Evolutionary conservation across 2,797 vertebrate genomes (phyloP), one percentile per base, ranked within the genome.

Genomic region (Sarcoramphus papa): DNA sequence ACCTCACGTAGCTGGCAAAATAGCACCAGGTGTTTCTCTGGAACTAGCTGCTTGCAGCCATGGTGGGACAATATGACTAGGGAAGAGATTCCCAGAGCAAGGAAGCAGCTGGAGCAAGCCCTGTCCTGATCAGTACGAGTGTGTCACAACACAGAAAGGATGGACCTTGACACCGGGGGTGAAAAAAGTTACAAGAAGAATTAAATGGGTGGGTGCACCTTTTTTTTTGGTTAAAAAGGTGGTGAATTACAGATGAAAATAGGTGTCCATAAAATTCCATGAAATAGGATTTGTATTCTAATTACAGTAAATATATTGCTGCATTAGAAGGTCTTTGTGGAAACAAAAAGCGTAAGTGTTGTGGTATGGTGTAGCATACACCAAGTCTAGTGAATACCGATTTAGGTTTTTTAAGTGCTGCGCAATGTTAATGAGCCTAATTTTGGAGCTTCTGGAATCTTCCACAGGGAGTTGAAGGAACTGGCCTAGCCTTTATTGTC

Each of bases 401-500:
- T 20, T 18, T 31, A 68, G 83, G 77, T 90, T 45, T 27, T 90
- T 45, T 27, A 68, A 82, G 62, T 41, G 24, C 35, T 14, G 1
- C 1, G 2, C 5, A 4, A 25, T 54, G 8, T 75, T 53, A 65
- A 17, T 35, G 27, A 74, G 33, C 33, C 28, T 83, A 18, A 67
- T 43, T 57, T 62, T 84, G 45, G 24, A 70, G 22, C 41, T 76
- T 88, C 59, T 80, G 72, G 75, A 90, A 70, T 88, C 75, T 88
- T 65, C 40, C 50, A 33, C 95, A 99, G 99, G 99, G 99, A 54
- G 99, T 99, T 57, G 99, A 99, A 97, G 99, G 99, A 97, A 99
- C 99, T 3, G 99, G 99, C 53, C 95, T 99, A 87, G 99, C 99
- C 63, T 99, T 99, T 96, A 99, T 99, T 76, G 98, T 99, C 85